Evolutionary conservation across 2,113 vertebrate genomes (phyloP).

Genomic region (Caloenas nicobarica): DNA sequence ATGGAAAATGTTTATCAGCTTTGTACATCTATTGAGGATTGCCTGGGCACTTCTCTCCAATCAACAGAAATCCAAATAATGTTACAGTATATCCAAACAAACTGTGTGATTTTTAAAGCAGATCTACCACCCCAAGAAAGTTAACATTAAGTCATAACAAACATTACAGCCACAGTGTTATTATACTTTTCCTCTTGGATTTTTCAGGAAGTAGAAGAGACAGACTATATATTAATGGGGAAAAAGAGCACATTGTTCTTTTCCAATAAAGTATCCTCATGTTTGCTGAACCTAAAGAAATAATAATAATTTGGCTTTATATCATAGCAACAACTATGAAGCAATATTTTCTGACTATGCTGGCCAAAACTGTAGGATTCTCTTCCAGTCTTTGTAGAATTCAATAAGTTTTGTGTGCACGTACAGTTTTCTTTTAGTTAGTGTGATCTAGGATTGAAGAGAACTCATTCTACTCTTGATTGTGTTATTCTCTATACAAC

Average conservation of each 20-base stretch:
- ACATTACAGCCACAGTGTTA: neutral
- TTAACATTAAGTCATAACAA: neutral
- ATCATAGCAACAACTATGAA: neutral
- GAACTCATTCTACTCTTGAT: neutral
- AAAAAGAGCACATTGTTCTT: neutral
- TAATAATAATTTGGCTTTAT: neutral
- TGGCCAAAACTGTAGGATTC: neutral
- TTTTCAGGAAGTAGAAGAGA: neutral
- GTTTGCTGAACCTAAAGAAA: neutral
- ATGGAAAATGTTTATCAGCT: neutral
- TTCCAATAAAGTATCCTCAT: neutral
- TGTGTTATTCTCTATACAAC: neutral
- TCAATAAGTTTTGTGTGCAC: neutral
- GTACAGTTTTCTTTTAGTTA: neutral
- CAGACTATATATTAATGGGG: neutral
- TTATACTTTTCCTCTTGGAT: neutral
- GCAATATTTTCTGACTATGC: neutral
- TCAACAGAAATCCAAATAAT: neutral
- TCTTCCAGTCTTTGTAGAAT: neutral
- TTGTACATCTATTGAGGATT: constrained; percentile 24
- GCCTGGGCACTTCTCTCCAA: constrained; percentile 7
- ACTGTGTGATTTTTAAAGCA: neutral
- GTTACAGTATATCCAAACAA: neutral
- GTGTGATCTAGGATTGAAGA: neutral
- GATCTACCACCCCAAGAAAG: neutral